Base-by-base conservation (phyloP, 2,888 invertebrate species). In the Chironomus riparius region DNA sequence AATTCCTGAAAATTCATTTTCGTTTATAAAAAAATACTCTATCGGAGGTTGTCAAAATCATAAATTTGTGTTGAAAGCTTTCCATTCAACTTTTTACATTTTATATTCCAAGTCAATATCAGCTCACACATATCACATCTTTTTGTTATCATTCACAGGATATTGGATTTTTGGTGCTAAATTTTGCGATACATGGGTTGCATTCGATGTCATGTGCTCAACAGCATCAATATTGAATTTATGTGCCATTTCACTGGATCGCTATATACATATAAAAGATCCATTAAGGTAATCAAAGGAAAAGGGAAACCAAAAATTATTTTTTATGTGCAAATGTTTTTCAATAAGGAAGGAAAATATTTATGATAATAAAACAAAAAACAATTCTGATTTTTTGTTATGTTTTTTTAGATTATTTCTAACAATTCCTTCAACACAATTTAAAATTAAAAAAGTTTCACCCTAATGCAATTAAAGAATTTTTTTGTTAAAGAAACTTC, bases 131-230 rank as follows among this genome's bases (percentile, higher is more conserved):
- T n/a, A 50, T n/a, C 13, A 50, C 50, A 38, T 38, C 10, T 38
- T 10, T 38, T 38, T 38, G 4, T 10, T 38, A 38, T 38, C 6
- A 4, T 56, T 56, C 80, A 76, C 80, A 84, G 83, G 83, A 79
- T 94, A 95, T 85, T 99, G 99, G 99, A 91, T 95, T 81, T 98
- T 99, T 83, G 98, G 98, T 38, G 91, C 92, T 78, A 91, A 93
- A 83, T 96, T 97, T 86, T 98, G 97, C 87, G 96, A 97, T 86
- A 94, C 97, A 75, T 99, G 98, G 98, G 94, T 98, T 80, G 97
- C 98, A 74, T 97, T 98, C 85, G 98, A 99, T 87, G 97, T 99
- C 82, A 97, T 98, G 95, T 98, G 98, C 85, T 97, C 97, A 80
- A 99, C 98, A 77, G 98, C 98, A 76, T 98, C 98, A 82, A 99